These are phyloP conservation scores for Pandemis heparana DNA, from an alignment of 2,888 invertebrate genomes.

Conservation along the genomic window DNA sequence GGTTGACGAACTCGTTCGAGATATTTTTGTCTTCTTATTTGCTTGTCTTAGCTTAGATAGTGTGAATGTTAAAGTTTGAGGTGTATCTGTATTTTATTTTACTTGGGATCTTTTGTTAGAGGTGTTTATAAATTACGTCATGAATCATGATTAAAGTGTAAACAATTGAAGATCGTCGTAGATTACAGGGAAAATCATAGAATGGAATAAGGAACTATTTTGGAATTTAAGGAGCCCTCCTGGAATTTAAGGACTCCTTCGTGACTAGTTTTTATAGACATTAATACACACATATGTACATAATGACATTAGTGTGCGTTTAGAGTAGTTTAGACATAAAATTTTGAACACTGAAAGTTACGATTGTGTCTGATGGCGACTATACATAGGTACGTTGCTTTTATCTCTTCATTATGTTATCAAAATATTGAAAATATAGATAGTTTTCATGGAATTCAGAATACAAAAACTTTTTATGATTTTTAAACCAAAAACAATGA, in stretches of 20 bases:
- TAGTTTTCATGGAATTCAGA: neutral
- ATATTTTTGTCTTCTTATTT: conserved; percentile 23
- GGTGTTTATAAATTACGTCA: neutral
- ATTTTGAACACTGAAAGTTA: too few relatives aligned
- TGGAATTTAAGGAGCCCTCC: too few relatives aligned
- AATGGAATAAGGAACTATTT: neutral
- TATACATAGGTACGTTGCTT: neutral
- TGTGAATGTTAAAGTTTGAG: neutral
- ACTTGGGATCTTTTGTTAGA: conserved; percentile 22
- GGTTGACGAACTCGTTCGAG: conserved; percentile 9
- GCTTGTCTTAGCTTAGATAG: conserved; percentile 9
- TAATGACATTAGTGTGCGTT: too few relatives aligned
- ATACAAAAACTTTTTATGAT: neutral
- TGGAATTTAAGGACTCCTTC: too few relatives aligned
- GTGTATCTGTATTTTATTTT: neutral
- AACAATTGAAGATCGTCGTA: neutral
- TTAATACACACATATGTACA: too few relatives aligned
- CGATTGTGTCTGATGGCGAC: neutral
- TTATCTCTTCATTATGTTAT: neutral
- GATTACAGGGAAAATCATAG: neutral
- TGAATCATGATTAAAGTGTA: neutral
- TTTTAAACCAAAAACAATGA: neutral
- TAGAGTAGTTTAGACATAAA: too few relatives aligned
- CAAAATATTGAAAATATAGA: too few relatives aligned
- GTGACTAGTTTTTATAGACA: too few relatives aligned